A percentile compares a stretch with the other conserved stretches of the same genome.
phyloP scores from a whole-genome alignment of 30 jellyfish, hydroid and myxozoan species.

The Rhopilema esculentum region DNA sequence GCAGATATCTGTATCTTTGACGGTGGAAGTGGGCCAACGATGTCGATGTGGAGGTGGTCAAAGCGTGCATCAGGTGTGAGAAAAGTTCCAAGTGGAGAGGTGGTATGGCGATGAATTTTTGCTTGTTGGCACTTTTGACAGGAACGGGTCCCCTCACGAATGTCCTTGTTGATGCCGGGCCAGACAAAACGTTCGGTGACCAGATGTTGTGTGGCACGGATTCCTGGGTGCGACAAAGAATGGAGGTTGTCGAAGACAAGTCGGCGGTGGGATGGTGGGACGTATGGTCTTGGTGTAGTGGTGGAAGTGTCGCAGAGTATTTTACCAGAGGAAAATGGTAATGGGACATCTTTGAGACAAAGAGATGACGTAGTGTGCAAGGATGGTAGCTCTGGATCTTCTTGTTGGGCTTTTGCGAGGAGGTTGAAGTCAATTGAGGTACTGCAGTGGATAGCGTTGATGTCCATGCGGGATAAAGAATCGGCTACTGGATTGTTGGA shows the following conservation, averaged over 20 bases:
- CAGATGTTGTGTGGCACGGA: slow-evolving; percentile 34
- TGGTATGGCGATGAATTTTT: slow-evolving; percentile 31
- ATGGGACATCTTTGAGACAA: slow-evolving; percentile 1
- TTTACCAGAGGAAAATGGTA: slow-evolving; percentile 37
- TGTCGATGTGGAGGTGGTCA: too few species aligned
- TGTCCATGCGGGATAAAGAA: slow-evolving; percentile 54
- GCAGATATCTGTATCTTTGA: too few species aligned
- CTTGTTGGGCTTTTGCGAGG: slow-evolving; percentile 45
- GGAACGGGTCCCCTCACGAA: slow-evolving; percentile 46
- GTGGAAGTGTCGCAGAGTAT: slow-evolving; percentile 39
- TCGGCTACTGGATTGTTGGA: slow-evolving; percentile 57
- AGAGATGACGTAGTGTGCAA: slow-evolving; percentile 12
- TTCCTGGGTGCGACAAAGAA: slow-evolving; percentile 29
- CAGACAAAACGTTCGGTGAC: slow-evolving; percentile 51
- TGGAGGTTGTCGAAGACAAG: slow-evolving; percentile 34
- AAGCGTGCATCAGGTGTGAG: slow-evolving; percentile 31
- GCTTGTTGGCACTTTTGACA: slow-evolving; percentile 55
- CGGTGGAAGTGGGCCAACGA: too few species aligned
- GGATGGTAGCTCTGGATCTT: slow-evolving; percentile 18
- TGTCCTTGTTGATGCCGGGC: slow-evolving; percentile 54
- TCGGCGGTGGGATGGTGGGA: slow-evolving; percentile 32
- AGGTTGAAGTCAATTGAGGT: slow-evolving; percentile 19
- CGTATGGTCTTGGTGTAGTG: slow-evolving; percentile 40
- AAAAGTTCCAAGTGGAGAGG: slow-evolving; percentile 47
- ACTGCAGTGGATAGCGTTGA: slow-evolving; percentile 10